Evolutionary conservation across 2,797 vertebrate species (phyloP).

Genomic region (Huso huso): DNA sequence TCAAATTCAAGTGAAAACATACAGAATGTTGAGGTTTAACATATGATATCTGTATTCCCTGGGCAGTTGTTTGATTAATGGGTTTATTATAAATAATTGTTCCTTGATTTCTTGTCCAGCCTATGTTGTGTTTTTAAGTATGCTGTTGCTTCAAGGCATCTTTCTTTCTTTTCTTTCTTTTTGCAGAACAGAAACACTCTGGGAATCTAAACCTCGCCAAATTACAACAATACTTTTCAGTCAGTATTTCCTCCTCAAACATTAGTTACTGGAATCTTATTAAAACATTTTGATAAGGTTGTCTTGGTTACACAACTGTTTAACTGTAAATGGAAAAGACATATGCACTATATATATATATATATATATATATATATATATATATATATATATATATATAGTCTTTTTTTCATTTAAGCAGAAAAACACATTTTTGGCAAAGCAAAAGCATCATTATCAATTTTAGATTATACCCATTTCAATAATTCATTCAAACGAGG

Average conservation of each 20-base stretch:
- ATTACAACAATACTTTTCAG: not conserved
- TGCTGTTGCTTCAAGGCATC: not conserved
- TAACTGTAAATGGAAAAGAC: no score
- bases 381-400: no score
- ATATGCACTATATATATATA: no score
- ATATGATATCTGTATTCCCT: conserved; percentile 43
- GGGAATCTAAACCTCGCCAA: not conserved
- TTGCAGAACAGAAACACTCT: not conserved
- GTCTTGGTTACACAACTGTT: no score
- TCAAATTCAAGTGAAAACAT: conserved; percentile 47
- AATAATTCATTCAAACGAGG: not conserved
- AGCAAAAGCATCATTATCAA: no score
- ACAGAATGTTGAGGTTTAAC: conserved; percentile 18
- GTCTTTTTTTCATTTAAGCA: no score
- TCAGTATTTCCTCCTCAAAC: no score
- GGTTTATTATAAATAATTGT: conserved; percentile 41
- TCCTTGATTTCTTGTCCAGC: conserved; percentile 33
- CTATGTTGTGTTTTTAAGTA: conserved; percentile 11
- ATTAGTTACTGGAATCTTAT: no score
- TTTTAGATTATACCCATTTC: no score
- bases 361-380: no score
- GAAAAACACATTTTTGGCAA: no score
- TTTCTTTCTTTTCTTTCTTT: not conserved
- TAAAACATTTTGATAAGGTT: no score
- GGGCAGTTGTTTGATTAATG: conserved; percentile 44